Evolutionary conservation across 2,797 vertebrate genomes (phyloP).

Genomic region (Mormyrops attenuatus): DNA sequence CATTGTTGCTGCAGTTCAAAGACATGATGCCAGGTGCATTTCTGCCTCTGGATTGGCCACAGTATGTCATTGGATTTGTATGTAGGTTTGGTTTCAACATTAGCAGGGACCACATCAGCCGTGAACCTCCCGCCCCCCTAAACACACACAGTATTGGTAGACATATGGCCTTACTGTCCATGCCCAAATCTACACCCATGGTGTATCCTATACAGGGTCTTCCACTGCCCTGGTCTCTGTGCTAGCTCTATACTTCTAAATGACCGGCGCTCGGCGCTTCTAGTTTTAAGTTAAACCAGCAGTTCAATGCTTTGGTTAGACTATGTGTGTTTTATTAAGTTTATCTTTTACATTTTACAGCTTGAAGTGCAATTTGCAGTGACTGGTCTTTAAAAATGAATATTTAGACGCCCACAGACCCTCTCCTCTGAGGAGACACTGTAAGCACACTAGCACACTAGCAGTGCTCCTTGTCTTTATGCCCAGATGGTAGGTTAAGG

Average conservation of each 20-base stretch:
- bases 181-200: not conserved
- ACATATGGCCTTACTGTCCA: not conserved
- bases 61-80: not conserved
- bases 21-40: not conserved
- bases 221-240: not conserved
- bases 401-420: not conserved
- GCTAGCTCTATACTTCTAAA: not conserved
- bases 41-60: not conserved
- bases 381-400: not conserved
- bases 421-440: not conserved
- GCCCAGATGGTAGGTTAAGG: not conserved
- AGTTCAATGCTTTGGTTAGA: not conserved
- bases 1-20: not conserved
- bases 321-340: not conserved
- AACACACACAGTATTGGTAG: not conserved
- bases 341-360: not conserved
- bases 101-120: not conserved
- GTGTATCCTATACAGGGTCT: not conserved
- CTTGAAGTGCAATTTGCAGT: not conserved
- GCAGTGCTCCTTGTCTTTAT: not conserved
- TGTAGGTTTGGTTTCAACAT: not conserved
- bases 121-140: not conserved
- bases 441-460: not conserved
- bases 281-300: not conserved
- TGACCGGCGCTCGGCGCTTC: no score